Base-by-base conservation (phyloP, 1,140 invertebrate genomes). In the Cherax destructor region DNA sequence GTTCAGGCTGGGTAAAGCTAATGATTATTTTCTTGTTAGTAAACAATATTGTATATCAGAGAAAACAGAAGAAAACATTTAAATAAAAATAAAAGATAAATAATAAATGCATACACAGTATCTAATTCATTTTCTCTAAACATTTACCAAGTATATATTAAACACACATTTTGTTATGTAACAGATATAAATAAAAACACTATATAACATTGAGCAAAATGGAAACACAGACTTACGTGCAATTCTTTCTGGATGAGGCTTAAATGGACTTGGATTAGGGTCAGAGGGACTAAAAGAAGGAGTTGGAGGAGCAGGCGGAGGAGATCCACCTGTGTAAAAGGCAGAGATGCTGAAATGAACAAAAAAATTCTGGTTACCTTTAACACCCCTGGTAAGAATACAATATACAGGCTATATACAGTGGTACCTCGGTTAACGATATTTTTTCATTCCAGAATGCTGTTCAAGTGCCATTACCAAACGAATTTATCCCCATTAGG, bases 191-290 rank as follows among this genome's bases (percentile, higher is more conserved):
- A 6, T 76, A 76, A 7, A 7, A 76, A 10, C 5, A 52, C 16
- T 49, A n/a, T 7, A 52, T 6, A 47, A 49, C 4, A 52, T n/a
- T 50, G 77, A 10, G 47, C 5, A 85, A 4, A 30, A 52, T 18
- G 74, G 49, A 86, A 24, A 59, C 13, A 52, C 59, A 69, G 85
- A 95, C 95, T 95, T 95, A 97, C 96, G 98, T 91, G 98, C 97
- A 94, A 99, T 99, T 93, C 98, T 96, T 95, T 99, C 99, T 10
- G 99, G 98, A 96, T 99, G 99, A 65, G 98, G 98, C 93, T 96
- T 92, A 81, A 92, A 92, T n/a, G 88, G 84, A 30, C 78, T 88
- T 21, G 92, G 86, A 78, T 86, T 93, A 9, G 87, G 79, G 59
- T 92, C 91, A 24, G 87, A 83, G 16, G 92, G 90, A 18, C 90